A percentile compares a stretch with the other conserved stretches of the same genome.
These are phyloP conservation scores for Artemisiospiza belli DNA, from an alignment of 2,113 vertebrate species.

Conservation along the genomic window DNA sequence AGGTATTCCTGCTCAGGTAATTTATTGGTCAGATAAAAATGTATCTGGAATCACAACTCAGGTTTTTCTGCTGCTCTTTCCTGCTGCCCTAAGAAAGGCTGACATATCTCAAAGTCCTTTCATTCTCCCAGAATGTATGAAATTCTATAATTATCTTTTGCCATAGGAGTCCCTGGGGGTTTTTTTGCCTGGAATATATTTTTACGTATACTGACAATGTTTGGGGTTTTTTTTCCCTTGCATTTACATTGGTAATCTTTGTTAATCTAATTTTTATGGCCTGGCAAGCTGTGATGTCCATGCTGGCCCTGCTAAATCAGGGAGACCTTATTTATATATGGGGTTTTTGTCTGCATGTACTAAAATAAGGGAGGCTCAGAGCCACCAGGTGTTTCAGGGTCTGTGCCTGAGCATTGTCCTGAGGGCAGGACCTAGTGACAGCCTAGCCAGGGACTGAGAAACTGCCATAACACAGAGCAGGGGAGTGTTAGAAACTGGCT, in stretches of 20 bases:
- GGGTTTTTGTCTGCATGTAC: background rate
- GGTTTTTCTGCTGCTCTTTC: background rate
- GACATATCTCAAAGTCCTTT: background rate
- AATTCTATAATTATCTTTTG: background rate
- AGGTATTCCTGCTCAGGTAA: background rate
- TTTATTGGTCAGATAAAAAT: background rate
- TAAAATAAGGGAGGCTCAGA: background rate
- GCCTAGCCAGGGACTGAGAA: background rate
- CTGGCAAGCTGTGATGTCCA: background rate
- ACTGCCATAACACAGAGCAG: background rate
- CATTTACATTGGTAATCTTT: background rate
- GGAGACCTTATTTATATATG: background rate
- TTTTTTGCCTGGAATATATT: background rate
- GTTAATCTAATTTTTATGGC: background rate
- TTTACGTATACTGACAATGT: background rate
- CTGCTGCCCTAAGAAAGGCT: background rate
- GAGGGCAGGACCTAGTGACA: background rate
- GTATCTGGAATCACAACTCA: background rate
- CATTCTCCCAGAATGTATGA: background rate
- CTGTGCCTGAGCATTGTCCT: background rate
- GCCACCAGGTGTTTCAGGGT: background rate
- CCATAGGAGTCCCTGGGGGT: background rate
- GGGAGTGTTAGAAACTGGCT: background rate
- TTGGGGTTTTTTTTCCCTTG: background rate
- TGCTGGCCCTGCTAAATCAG: background rate